Conservation (phyloP, 2,113 vertebrate species). For the Hyaena hyaena region DNA sequence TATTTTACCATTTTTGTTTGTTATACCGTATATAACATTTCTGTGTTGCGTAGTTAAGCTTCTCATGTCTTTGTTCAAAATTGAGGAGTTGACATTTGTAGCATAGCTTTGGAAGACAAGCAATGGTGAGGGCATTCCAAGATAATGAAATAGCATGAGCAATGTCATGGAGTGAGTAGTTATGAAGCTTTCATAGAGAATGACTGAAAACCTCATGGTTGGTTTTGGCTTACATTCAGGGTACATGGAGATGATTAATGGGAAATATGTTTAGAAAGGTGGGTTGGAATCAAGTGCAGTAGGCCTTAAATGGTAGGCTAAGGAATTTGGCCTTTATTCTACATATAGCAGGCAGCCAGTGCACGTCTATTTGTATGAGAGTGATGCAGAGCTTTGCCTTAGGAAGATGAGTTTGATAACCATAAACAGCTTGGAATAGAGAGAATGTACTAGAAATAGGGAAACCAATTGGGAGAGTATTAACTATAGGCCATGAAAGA, state of each 20-base stretch:
- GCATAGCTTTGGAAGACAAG: background rate
- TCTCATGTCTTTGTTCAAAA: conserved; percentile 33
- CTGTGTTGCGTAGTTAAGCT: background rate
- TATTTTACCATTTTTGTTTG: background rate
- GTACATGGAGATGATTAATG: conserved; percentile 17
- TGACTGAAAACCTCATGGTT: conserved; percentile 31
- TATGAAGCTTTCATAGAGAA: background rate
- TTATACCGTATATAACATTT: background rate
- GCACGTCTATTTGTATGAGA: background rate
- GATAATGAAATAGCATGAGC: background rate
- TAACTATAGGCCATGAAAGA: background rate
- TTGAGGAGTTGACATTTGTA: background rate
- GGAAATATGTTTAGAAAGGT: conserved; percentile 56
- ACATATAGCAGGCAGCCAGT: background rate
- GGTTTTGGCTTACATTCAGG: conserved; percentile 26
- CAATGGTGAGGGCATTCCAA: background rate
- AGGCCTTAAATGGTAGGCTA: background rate
- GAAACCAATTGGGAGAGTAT: background rate
- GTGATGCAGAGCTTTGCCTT: background rate
- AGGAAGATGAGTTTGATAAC: background rate
- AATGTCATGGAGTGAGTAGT: background rate
- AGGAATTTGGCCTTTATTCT: conserved; percentile 19
- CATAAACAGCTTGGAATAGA: background rate
- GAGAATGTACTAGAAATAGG: background rate
- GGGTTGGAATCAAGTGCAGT: background rate